Percentiles rank a stretch among this genome's conserved stretches.
Conservation (phyloP, 2,113 vertebrate species). For the Romanogobio albipinnatus region DNA sequence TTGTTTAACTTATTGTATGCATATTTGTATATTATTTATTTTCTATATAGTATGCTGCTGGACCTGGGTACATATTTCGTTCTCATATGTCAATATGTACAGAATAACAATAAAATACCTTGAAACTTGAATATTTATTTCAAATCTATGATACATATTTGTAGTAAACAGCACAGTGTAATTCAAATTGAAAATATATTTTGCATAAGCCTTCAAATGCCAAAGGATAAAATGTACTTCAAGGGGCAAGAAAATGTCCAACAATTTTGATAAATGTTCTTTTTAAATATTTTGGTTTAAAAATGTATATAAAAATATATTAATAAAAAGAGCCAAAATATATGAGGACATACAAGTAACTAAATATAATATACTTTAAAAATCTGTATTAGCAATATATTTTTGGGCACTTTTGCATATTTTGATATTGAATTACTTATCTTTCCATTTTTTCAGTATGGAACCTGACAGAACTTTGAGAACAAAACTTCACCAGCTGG, state of each 20-base stretch:
- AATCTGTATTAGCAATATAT: too few species aligned
- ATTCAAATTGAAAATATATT: neutral
- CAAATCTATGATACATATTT: too few species aligned
- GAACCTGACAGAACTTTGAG: slow-evolving; percentile 62
- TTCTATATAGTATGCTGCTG: too few species aligned
- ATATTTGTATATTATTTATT: too few species aligned
- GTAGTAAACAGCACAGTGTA: too few species aligned
- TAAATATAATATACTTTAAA: neutral
- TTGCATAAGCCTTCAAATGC: too few species aligned
- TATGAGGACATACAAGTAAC: neutral
- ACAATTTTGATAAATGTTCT: neutral
- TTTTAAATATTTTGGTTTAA: neutral
- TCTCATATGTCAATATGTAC: too few species aligned
- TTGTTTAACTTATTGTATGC: too few species aligned
- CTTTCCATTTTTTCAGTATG: slow-evolving; percentile 53
- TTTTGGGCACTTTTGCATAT: too few species aligned
- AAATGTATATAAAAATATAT: neutral
- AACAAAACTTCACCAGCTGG: slow-evolving; percentile 66
- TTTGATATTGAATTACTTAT: neutral
- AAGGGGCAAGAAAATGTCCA: neutral
- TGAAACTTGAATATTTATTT: too few species aligned
- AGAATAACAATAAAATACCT: too few species aligned
- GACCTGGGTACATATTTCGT: too few species aligned
- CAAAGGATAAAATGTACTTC: neutral
- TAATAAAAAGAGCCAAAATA: neutral